Percentiles rank a stretch among this genome's conserved stretches.
These are phyloP conservation scores for Drosophila ananassae DNA, from an alignment of 1,140 invertebrate species.

Conservation along the genomic window DNA sequence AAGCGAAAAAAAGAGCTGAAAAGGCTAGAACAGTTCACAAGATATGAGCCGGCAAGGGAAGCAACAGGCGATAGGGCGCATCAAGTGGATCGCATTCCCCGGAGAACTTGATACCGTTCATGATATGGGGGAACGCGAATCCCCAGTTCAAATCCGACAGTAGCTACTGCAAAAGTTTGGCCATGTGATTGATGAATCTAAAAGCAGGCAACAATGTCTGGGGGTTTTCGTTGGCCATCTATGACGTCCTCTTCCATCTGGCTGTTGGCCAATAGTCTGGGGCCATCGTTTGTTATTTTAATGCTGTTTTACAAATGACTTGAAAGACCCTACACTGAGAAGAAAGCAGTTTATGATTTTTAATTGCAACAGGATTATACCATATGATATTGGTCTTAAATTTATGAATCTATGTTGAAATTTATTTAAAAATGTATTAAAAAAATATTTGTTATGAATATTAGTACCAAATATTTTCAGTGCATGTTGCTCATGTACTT, in stretches of 20 bases:
- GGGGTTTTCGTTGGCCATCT: constrained; percentile 10
- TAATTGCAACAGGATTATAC: neutral
- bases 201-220: neutral
- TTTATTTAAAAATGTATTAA: neutral
- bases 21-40: constrained; percentile 11
- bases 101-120: constrained; percentile 20
- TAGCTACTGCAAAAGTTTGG: constrained; percentile 4
- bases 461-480: constrained; percentile 1
- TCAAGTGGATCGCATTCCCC: constrained; percentile 25
- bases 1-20: constrained; percentile 19
- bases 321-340: constrained; percentile 12
- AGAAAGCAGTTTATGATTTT: no score
- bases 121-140: neutral
- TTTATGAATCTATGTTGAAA: neutral
- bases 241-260: constrained; percentile 26
- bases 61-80: constrained; percentile 42
- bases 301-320: constrained; percentile 40
- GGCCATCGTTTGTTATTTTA: constrained; percentile 25
- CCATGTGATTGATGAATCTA: constrained; percentile 28
- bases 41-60: constrained; percentile 15
- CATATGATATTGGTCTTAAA: neutral
- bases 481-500: neutral
- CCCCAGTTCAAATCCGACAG: neutral
- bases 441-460: no score
- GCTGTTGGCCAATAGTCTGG: constrained; percentile 38